Percentiles rank a stretch among this genome's conserved stretches.
phyloP scores from a whole-genome alignment of 2,888 invertebrate genomes.

The Ectemnius lituratus region DNA sequence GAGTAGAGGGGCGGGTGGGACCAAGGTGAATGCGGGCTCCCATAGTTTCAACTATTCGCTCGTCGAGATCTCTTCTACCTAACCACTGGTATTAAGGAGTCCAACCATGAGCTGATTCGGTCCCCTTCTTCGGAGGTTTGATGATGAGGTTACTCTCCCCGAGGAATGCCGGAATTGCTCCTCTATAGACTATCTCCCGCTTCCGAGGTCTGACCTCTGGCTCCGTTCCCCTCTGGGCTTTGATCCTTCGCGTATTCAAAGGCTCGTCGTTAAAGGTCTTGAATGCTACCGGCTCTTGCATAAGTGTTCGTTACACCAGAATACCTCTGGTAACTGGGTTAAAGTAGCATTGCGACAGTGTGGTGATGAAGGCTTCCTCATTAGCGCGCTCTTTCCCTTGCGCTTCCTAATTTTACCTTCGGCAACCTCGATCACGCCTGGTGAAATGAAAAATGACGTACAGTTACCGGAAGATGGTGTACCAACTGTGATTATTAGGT shows the following conservation, averaged over 20 bases:
- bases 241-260: conserved; percentile 1
- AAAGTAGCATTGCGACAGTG: no score
- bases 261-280: not conserved
- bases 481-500: no score
- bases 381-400: not conserved
- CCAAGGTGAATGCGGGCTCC: conserved; percentile 44
- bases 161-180: conserved; percentile 27
- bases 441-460: not conserved
- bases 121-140: conserved; percentile 34
- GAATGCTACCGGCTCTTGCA: not conserved
- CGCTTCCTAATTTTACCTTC: not conserved
- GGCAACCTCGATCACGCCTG: not conserved
- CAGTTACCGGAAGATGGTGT: no score
- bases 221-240: not conserved
- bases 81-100: conserved; percentile 65
- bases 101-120: conserved; percentile 52
- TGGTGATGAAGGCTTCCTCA: not conserved
- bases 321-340: no score
- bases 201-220: not conserved
- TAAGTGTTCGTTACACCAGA: not conserved
- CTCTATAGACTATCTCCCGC: conserved; percentile 1
- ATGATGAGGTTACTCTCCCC: conserved; percentile 10
- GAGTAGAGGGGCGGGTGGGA: conserved; percentile 36
- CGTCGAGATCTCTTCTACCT: conserved; percentile 54
- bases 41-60: conserved; percentile 65